phyloP scores from a whole-genome alignment of 2,888 invertebrate species.

The Agrilus cyanescens region DNA sequence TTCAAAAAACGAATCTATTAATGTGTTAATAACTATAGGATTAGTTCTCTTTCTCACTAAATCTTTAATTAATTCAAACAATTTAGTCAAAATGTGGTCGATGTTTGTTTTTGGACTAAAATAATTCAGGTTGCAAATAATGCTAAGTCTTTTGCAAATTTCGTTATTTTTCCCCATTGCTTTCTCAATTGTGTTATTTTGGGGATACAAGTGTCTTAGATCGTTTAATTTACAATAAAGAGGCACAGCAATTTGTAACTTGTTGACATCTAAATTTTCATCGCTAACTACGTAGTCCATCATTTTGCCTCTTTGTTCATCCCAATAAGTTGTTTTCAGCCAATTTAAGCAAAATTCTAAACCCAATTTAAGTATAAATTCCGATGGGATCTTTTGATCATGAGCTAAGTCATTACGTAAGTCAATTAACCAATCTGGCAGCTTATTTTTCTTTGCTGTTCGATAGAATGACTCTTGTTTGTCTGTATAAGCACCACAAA shows the following conservation, averaged over 20 bases:
- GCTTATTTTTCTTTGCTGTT: conserved; percentile 50
- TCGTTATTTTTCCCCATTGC: not conserved
- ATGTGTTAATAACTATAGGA: too few species aligned
- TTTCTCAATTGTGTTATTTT: not conserved
- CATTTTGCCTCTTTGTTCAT: conserved; percentile 40
- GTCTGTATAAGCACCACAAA: conserved; percentile 29
- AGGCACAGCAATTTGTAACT: not conserved
- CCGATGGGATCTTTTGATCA: conserved; percentile 51
- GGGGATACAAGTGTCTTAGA: not conserved
- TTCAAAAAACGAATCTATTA: too few species aligned
- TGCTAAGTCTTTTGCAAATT: not conserved
- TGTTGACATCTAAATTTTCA: not conserved
- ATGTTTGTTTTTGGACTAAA: too few species aligned
- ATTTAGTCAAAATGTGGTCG: too few species aligned
- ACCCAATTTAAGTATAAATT: conserved; percentile 50
- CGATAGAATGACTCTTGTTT: conserved; percentile 35
- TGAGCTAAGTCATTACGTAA: conserved; percentile 71
- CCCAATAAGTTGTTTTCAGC: conserved; percentile 58
- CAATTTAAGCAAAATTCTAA: conserved; percentile 51
- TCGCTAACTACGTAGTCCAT: conserved; percentile 31
- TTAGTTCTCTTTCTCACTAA: too few species aligned
- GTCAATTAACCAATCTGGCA: conserved; percentile 71
- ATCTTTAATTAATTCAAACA: too few species aligned
- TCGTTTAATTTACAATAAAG: conserved; percentile 1
- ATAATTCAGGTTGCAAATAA: too few species aligned